Evolutionary conservation across 2,888 invertebrate species (phyloP), one percentile per base, ranked within the genome.

Genomic region (Buathra laborator): DNA sequence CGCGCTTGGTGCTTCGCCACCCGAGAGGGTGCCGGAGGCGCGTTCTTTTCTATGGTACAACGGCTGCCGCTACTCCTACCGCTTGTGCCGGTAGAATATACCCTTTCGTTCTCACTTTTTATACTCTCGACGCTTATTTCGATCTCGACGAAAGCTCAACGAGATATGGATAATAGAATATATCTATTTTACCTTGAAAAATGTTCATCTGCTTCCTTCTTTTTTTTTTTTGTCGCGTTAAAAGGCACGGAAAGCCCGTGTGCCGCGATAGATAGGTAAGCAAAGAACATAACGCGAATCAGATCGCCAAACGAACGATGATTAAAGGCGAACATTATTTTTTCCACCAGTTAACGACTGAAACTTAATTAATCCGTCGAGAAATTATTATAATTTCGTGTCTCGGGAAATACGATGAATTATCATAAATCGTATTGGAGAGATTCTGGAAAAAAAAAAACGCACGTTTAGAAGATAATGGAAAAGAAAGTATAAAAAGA

Each of bases 31-130:
- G 84, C 68, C 53, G 74, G 51, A 53, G 68, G 48, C 62, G 62
- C 62, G 32, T 68, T 68, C 81, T 81, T 67, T 68, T 66, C 43
- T 37, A 56, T 6, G 51, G 32, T 46, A 68, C 53, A 53, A 43
- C 32, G 46, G 43, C 44, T 81, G 74, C 81, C 70, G 75, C 84
- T 67, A 67, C 64, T 84, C 78, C 77, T 53, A 32, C 68, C 80
- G 62, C 74, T 77, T 79, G 72, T 83, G 83, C 80, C 66, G 81
- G 80, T 75, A 83, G 80, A 71, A 81, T 85, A 75, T 86, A 88
- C 89, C 89, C 86, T 82, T 68, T 86, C 66, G 87, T 44, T 44
- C 24, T 68, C 32, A 19, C 14, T 16, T 24, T 81, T 77, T 78
- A 84, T 77, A 56, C 44, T 64, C 74, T 53, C 53, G 51, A 74